Evolutionary conservation across 1,140 invertebrate species (phyloP).

Genomic region (Cydia fagiglandana): DNA sequence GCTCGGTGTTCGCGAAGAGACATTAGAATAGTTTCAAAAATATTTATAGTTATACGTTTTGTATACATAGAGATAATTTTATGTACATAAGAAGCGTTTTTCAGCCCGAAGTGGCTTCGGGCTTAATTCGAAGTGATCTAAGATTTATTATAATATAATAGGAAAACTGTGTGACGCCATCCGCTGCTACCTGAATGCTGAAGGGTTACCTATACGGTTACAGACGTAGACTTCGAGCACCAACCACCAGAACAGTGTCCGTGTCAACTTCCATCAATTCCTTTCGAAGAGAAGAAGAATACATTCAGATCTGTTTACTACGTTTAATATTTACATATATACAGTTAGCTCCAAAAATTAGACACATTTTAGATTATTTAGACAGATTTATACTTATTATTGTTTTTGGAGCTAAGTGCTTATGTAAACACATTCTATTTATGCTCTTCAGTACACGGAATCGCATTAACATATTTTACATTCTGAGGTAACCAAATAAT

Average conservation of each 20-base stretch:
- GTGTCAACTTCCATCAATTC: constrained; percentile 4
- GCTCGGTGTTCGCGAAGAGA: constrained; percentile 40
- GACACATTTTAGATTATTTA: neutral
- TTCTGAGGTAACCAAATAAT: neutral
- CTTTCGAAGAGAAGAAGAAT: constrained; percentile 3
- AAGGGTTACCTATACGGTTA: constrained; percentile 9
- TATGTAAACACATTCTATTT: neutral
- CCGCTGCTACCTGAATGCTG: constrained; percentile 25
- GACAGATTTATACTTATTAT: neutral
- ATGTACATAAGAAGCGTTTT: constrained; percentile 48
- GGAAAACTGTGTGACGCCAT: constrained; percentile 35
- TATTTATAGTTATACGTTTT: constrained; percentile 52
- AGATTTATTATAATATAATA: constrained; percentile 33
- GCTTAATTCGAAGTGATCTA: constrained; percentile 36
- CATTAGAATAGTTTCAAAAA: constrained; percentile 62
- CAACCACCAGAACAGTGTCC: constrained; percentile 34
- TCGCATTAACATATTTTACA: neutral
- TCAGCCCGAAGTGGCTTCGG: constrained; percentile 32
- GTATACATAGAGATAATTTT: constrained; percentile 48
- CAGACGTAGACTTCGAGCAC: constrained; percentile 34
- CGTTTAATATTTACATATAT: constrained; percentile 10
- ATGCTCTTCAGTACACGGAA: neutral
- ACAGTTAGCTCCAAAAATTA: constrained; percentile 22
- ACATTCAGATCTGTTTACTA: constrained; percentile 24
- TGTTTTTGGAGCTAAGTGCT: constrained; percentile 12